Percentiles rank a stretch among this genome's conserved stretches.
phyloP scores from a whole-genome alignment of 2,797 vertebrate species.

The Hydrocynus forskahlii region DNA sequence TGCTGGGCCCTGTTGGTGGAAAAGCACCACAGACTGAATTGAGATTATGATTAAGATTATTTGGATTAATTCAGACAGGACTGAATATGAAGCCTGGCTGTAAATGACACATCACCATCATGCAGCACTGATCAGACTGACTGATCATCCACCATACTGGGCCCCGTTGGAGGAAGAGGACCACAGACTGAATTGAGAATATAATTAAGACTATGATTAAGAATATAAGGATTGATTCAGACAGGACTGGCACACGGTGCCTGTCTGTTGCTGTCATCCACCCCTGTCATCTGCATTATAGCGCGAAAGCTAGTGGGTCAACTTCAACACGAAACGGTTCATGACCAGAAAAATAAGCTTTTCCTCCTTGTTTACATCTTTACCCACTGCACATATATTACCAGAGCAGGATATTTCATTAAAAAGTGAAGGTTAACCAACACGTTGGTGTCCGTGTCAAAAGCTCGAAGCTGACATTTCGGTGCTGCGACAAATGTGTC shows the following conservation, averaged over 20 bases:
- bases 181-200: background rate
- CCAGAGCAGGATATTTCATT: background rate
- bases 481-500: background rate
- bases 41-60: background rate
- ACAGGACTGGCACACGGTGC: background rate
- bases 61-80: background rate
- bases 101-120: background rate
- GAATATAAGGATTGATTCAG: background rate
- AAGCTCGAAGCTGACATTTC: too few relatives aligned
- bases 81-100: background rate
- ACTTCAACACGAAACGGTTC: background rate
- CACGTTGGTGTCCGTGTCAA: conserved; percentile 3
- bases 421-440: background rate
- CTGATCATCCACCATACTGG: background rate
- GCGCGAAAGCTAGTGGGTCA: background rate
- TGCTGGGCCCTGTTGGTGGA: background rate
- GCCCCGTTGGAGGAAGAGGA: background rate
- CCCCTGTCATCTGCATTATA: background rate
- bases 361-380: background rate
- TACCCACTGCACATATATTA: background rate
- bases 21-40: background rate
- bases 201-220: background rate
- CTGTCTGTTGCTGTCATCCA: too few relatives aligned
- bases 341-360: background rate
- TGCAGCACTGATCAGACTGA: conserved; percentile 1